Evolutionary conservation across 2,113 vertebrate species (phyloP).

Genomic region (Agapornis roseicollis): DNA sequence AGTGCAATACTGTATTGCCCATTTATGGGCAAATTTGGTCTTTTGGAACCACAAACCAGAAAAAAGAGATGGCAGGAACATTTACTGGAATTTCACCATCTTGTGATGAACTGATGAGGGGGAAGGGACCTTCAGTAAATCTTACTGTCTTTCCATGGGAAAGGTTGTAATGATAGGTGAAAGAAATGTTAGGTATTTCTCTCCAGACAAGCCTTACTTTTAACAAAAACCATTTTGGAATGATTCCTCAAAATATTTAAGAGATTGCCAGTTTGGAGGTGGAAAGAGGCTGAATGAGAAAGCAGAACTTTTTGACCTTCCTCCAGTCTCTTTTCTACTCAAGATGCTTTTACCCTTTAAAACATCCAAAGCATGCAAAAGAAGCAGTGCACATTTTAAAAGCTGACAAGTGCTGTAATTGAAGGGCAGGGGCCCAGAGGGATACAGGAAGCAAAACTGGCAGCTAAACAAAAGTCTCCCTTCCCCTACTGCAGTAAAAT

Average conservation of each 20-base stretch:
- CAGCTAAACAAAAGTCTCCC: slow-evolving; percentile 24
- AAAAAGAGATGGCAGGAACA: neutral
- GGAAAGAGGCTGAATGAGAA: neutral
- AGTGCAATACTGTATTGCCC: neutral
- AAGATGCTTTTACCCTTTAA: slow-evolving; percentile 20
- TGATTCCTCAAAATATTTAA: neutral
- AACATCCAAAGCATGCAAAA: slow-evolving; percentile 38
- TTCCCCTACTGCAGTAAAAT: neutral
- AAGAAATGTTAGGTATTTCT: neutral
- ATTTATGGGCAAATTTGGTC: neutral
- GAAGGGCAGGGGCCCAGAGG: slow-evolving; percentile 29
- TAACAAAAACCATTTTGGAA: neutral
- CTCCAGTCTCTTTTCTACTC: slow-evolving; percentile 5
- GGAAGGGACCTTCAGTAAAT: neutral
- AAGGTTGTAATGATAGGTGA: neutral
- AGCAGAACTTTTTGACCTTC: slow-evolving; percentile 37
- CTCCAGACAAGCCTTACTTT: neutral
- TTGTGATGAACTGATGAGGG: neutral
- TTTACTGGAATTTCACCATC: neutral
- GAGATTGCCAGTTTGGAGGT: neutral
- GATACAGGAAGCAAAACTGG: slow-evolving; percentile 40
- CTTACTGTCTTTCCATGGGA: neutral
- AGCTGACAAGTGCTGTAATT: slow-evolving; percentile 48
- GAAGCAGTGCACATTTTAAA: slow-evolving; percentile 17
- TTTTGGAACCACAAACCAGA: neutral